Conservation (phyloP, 1,140 invertebrate genomes). For the Sipha flava region DNA sequence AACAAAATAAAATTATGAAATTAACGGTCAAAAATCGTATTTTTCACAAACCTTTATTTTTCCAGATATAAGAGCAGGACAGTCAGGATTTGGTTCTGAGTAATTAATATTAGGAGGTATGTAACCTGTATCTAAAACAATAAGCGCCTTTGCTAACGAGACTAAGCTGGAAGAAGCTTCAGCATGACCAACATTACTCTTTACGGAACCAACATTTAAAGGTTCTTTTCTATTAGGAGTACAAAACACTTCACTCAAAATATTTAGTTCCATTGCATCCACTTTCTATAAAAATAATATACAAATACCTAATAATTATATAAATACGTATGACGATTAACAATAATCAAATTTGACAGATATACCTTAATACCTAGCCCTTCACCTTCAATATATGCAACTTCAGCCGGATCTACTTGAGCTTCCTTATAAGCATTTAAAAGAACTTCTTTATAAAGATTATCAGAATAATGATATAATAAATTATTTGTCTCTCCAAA, state of each 20-base stretch:
- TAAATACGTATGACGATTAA: background rate
- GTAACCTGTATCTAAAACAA: constrained; percentile 36
- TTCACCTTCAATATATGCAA: constrained; percentile 41
- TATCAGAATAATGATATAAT: background rate
- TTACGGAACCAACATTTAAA: constrained; percentile 64
- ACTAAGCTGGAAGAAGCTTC: constrained; percentile 58
- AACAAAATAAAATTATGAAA: background rate
- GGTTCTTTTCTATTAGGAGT: constrained; percentile 43
- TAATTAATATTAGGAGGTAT: constrained; percentile 41
- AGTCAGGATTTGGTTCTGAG: constrained; percentile 44
- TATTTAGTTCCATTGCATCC: constrained; percentile 37
- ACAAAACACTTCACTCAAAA: constrained; percentile 36
- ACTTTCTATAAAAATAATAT: constrained; percentile 21
- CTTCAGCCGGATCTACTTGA: constrained; percentile 49
- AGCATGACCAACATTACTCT: constrained; percentile 68
- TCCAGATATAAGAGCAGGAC: constrained; percentile 50
- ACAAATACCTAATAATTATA: too few relatives aligned
- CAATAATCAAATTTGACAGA: background rate
- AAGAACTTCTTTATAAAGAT: background rate
- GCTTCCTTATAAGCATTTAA: constrained; percentile 10
- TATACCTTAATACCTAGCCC: constrained; percentile 40
- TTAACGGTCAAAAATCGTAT: background rate
- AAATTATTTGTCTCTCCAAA: constrained; percentile 52
- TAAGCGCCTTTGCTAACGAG: constrained; percentile 50
- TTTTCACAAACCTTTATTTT: constrained; percentile 37